Conservation (phyloP, 2,888 invertebrate genomes). For the Arctia plantaginis region DNA sequence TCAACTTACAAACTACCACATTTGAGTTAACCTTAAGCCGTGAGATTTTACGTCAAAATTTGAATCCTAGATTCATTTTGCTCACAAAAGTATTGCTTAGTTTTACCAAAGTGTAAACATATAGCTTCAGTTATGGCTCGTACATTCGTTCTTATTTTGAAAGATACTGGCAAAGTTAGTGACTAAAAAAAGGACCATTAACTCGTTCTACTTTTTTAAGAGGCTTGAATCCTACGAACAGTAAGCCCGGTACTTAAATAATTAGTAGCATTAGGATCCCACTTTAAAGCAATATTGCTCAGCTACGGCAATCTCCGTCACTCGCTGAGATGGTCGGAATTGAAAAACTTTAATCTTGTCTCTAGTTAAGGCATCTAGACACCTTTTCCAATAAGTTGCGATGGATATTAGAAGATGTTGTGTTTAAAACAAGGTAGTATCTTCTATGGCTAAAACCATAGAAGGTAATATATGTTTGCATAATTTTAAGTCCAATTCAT, state of each 20-base stretch:
- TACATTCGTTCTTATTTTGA: too few species aligned
- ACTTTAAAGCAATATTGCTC: slow-evolving; percentile 33
- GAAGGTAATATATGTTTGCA: background rate
- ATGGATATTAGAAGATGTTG: background rate
- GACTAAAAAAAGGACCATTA: too few species aligned
- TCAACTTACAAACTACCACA: too few species aligned
- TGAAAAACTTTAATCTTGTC: slow-evolving; percentile 40
- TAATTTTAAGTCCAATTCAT: background rate
- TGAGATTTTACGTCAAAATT: too few species aligned
- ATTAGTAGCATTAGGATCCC: slow-evolving; percentile 14
- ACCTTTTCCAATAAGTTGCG: background rate
- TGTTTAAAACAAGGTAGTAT: background rate
- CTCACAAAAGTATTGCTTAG: too few species aligned
- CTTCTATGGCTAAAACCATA: background rate
- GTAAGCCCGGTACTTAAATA: slow-evolving; percentile 13
- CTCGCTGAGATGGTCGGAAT: slow-evolving; percentile 24
- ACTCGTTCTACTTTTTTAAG: background rate
- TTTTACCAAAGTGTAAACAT: too few species aligned
- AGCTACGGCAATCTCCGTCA: slow-evolving; percentile 16
- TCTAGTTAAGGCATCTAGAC: background rate
- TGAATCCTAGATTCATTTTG: too few species aligned
- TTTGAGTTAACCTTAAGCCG: too few species aligned
- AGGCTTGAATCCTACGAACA: background rate
- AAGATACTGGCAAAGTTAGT: background rate
- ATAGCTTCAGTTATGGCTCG: too few species aligned